A percentile compares a stretch with the other conserved stretches of the same genome.
These are phyloP conservation scores for Abrostola tripartita DNA, from an alignment of 2,888 invertebrate genomes.

Conservation along the genomic window DNA sequence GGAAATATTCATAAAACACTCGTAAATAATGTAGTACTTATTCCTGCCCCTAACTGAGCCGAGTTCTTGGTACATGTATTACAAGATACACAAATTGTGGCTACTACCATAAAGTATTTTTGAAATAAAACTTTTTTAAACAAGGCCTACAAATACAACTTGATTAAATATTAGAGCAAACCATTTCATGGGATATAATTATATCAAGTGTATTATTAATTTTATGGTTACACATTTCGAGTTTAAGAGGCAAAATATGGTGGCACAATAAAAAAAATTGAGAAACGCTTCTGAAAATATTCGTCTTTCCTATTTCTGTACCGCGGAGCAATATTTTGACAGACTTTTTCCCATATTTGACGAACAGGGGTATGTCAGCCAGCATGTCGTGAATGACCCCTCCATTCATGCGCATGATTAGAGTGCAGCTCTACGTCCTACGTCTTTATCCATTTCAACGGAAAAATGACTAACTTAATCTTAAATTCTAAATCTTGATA, in stretches of 20 bases:
- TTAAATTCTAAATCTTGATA: too few species aligned
- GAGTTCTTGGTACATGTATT: slow-evolving; percentile 34
- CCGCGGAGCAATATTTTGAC: slow-evolving; percentile 27
- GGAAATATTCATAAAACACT: slow-evolving; percentile 34
- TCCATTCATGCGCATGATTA: slow-evolving; percentile 2
- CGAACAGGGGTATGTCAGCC: slow-evolving; percentile 35
- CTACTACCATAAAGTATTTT: neutral
- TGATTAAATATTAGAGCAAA: too few species aligned
- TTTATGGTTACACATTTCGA: too few species aligned
- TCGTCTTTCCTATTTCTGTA: slow-evolving; percentile 13
- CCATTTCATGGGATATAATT: too few species aligned
- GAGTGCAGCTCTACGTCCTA: slow-evolving; percentile 5
- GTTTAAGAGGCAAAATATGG: too few species aligned
- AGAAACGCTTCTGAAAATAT: too few species aligned
- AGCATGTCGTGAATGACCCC: slow-evolving; percentile 16
- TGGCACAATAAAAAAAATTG: too few species aligned
- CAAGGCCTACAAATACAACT: too few species aligned
- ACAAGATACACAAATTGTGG: slow-evolving; percentile 20
- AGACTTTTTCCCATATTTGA: slow-evolving; percentile 33
- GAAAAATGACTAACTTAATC: too few species aligned
- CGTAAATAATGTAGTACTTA: slow-evolving; percentile 46
- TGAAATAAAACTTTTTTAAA: neutral
- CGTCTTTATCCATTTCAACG: neutral
- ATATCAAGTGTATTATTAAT: too few species aligned
- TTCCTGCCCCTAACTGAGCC: slow-evolving; percentile 44